A percentile compares a stretch with the other conserved stretches of the same genome.
These are phyloP conservation scores for Luperina testacea DNA, from an alignment of 2,888 invertebrate species.

Conservation along the genomic window DNA sequence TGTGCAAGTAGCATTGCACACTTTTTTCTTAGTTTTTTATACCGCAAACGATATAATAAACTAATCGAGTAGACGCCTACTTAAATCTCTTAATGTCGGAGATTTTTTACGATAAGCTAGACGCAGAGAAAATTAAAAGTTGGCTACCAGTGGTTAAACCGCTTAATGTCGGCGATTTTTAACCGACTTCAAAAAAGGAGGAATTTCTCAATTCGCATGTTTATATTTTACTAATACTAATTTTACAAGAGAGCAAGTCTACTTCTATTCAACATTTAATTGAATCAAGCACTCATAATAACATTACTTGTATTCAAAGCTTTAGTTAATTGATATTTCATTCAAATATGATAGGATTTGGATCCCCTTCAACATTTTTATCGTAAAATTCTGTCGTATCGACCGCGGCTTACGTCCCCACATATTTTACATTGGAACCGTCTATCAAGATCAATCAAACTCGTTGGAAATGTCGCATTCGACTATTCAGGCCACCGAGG, in stretches of 20 bases:
- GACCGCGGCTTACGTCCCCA: slow-evolving; percentile 25
- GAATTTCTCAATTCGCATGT: no score
- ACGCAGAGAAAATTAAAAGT: slow-evolving; percentile 2
- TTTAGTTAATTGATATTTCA: slow-evolving; percentile 31
- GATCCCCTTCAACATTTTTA: slow-evolving; percentile 1
- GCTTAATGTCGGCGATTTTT: no score
- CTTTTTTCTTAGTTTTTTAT: slow-evolving; percentile 21
- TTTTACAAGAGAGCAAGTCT: background rate
- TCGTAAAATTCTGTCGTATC: slow-evolving; percentile 15
- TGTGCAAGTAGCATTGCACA: background rate
- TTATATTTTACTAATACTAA: no score
- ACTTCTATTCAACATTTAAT: background rate
- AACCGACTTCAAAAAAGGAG: no score
- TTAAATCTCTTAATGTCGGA: slow-evolving; percentile 15
- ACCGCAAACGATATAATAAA: background rate
- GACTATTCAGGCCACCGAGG: slow-evolving; percentile 14
- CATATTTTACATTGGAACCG: slow-evolving; percentile 22
- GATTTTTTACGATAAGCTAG: slow-evolving; percentile 25
- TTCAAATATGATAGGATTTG: slow-evolving; percentile 14
- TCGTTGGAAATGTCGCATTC: slow-evolving; percentile 23
- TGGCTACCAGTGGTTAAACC: slow-evolving; percentile 12
- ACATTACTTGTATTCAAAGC: background rate
- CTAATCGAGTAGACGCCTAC: slow-evolving; percentile 21
- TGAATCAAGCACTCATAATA: background rate
- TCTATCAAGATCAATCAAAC: slow-evolving; percentile 51